These are phyloP conservation scores for Sebastes diaconus DNA, from an alignment of 2,797 vertebrate species.

Conservation along the genomic window DNA sequence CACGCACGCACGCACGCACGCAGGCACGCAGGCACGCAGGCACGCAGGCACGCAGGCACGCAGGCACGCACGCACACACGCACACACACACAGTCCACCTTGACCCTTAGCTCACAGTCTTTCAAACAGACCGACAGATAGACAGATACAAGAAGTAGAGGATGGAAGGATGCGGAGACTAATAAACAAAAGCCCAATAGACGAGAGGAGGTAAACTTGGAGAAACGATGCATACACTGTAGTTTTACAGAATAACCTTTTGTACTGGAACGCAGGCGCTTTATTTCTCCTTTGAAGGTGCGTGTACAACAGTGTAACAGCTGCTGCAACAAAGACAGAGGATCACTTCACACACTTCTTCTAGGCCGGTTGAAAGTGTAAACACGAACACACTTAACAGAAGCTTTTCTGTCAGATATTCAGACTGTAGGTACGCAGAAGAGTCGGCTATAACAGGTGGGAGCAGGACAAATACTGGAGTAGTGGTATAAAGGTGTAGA, in stretches of 20 bases:
- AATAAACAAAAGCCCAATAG: neutral
- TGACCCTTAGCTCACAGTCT: conserved; percentile 15
- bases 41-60: neutral
- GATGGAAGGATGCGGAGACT: neutral
- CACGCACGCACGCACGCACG: neutral
- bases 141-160: neutral
- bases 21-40: neutral
- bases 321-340: conserved; percentile 20
- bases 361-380: neutral
- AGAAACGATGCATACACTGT: neutral
- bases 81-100: conserved; percentile 1
- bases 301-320: neutral
- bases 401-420: neutral
- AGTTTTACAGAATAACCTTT: conserved; percentile 4
- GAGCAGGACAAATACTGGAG: neutral
- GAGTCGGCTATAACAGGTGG: neutral
- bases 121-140: conserved; percentile 5
- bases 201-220: neutral
- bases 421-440: neutral
- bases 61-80: neutral
- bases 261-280: neutral
- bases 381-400: neutral
- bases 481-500: too few species aligned
- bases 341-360: neutral
- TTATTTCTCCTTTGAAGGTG: conserved; percentile 2